Evolutionary conservation across 2,888 invertebrate genomes (phyloP).

Genomic region (Hyposoter didymator): DNA sequence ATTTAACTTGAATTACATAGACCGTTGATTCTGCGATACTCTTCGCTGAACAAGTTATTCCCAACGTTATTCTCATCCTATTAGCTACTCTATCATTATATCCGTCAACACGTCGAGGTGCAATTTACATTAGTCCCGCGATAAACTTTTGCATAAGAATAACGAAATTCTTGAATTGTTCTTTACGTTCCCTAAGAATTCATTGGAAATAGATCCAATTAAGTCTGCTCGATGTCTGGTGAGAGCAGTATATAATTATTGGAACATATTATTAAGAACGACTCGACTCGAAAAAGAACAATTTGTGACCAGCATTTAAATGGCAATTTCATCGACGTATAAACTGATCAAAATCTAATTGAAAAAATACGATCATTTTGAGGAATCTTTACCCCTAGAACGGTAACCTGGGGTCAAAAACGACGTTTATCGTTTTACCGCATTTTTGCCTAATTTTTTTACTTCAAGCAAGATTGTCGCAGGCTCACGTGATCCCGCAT

Average conservation of each 20-base stretch:
- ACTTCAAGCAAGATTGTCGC: too few relatives aligned
- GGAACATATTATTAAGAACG: background rate
- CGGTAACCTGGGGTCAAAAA: too few relatives aligned
- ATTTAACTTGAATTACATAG: slow-evolving; percentile 44
- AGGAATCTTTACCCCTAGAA: background rate
- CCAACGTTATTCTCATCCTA: slow-evolving; percentile 33
- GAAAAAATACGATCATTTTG: background rate
- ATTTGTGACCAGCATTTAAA: too few relatives aligned
- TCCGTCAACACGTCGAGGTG: slow-evolving; percentile 46
- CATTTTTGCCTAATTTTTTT: too few relatives aligned
- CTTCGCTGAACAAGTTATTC: slow-evolving; percentile 31
- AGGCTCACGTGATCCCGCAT: too few relatives aligned
- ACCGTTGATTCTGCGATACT: slow-evolving; percentile 38
- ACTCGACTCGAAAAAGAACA: too few relatives aligned
- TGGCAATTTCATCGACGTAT: background rate
- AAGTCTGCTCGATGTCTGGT: slow-evolving; percentile 27
- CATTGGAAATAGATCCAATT: slow-evolving; percentile 1
- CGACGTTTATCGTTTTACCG: too few relatives aligned
- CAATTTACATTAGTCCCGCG: slow-evolving; percentile 10
- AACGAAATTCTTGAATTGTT: background rate
- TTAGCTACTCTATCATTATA: slow-evolving; percentile 48
- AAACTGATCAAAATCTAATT: background rate
- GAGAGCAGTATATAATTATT: slow-evolving; percentile 21
- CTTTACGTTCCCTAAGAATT: slow-evolving; percentile 19
- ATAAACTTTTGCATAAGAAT: slow-evolving; percentile 15